Evolutionary conservation across 2,888 invertebrate species (phyloP).

Genomic region (Cheilosia pagana): DNA sequence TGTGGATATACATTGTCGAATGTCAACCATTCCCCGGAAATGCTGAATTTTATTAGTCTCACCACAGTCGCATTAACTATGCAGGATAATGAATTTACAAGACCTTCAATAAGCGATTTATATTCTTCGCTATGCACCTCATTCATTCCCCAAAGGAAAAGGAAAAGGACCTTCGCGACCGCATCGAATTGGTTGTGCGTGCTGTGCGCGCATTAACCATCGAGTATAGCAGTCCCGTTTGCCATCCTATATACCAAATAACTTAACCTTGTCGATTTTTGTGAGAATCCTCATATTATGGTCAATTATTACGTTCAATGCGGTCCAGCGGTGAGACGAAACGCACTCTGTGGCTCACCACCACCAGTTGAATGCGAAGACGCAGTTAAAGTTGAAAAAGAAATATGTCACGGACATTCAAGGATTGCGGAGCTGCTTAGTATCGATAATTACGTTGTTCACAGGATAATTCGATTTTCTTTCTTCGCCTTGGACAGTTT

Average conservation of each 20-base stretch:
- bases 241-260: slow-evolving; percentile 14
- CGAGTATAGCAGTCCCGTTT: slow-evolving; percentile 73
- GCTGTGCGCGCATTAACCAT: slow-evolving; percentile 29
- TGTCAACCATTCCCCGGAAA: slow-evolving; percentile 24
- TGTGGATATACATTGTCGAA: slow-evolving; percentile 20
- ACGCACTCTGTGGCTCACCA: slow-evolving; percentile 52
- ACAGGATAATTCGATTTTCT: slow-evolving; percentile 67
- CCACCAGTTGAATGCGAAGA: slow-evolving; percentile 53
- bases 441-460: slow-evolving; percentile 73
- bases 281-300: slow-evolving; percentile 78
- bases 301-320: slow-evolving; percentile 82
- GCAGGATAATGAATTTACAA: slow-evolving; percentile 66
- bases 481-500: slow-evolving; percentile 39
- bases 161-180: slow-evolving; percentile 76
- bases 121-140: slow-evolving; percentile 47
- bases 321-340: slow-evolving; percentile 80
- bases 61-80: slow-evolving; percentile 56
- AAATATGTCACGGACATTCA: slow-evolving; percentile 64
- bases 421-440: slow-evolving; percentile 46
- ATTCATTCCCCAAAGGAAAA: slow-evolving; percentile 11
- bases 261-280: slow-evolving; percentile 66
- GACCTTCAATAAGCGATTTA: slow-evolving; percentile 66
- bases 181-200: slow-evolving; percentile 73
- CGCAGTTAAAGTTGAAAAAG: neutral
- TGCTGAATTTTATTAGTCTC: slow-evolving; percentile 55